Percentiles rank a stretch among this genome's conserved stretches.
Conservation (phyloP, 2,797 vertebrate genomes). For the Strix occidentalis region DNA sequence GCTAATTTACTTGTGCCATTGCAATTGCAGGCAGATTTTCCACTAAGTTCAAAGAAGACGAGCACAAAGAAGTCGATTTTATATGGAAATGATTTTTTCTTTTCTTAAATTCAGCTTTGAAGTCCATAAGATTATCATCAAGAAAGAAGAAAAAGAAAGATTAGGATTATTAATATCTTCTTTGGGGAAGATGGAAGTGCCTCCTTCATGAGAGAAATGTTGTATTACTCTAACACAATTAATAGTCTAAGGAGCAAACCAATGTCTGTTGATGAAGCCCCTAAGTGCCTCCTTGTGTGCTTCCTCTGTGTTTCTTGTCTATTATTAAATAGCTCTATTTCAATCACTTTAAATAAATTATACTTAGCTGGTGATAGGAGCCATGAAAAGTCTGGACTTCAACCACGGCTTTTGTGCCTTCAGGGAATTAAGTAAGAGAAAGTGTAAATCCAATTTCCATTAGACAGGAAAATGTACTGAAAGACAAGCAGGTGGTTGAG, state of each 20-base stretch:
- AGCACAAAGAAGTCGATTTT: neutral
- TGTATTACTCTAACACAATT: neutral
- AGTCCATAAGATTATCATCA: neutral
- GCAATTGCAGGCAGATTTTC: neutral
- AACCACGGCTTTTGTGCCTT: neutral
- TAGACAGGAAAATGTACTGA: neutral
- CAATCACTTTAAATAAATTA: conserved; percentile 1
- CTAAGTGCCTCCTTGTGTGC: neutral
- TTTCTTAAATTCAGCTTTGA: neutral
- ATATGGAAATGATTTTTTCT: neutral
- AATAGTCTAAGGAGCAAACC: conserved; percentile 1
- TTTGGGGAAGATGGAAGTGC: neutral
- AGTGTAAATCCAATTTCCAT: neutral
- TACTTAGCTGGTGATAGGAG: neutral
- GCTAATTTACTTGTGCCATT: neutral
- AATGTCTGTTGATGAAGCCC: neutral
- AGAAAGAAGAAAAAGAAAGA: neutral
- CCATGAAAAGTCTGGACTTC: neutral
- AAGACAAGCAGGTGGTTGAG: neutral
- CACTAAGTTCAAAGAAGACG: neutral
- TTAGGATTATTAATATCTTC: neutral
- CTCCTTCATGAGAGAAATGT: neutral
- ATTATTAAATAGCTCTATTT: conserved; percentile 2
- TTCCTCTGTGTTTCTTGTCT: conserved; percentile 12
- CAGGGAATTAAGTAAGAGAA: neutral